Evolutionary conservation across 2,797 vertebrate species (phyloP).

Genomic region (Cynodonichthys magdalenae): DNA sequence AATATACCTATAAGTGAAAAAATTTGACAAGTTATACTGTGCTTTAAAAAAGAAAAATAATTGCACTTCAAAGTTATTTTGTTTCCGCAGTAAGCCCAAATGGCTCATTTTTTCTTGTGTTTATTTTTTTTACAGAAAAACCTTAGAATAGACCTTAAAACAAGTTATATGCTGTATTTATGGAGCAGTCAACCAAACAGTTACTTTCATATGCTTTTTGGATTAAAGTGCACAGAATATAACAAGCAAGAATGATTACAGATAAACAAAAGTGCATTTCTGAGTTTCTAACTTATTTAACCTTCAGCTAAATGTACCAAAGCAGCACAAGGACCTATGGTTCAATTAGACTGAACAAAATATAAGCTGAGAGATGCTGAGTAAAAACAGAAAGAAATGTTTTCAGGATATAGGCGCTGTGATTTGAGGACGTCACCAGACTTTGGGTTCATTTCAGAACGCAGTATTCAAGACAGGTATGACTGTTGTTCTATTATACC

Average conservation of each 20-base stretch:
- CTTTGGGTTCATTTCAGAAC: background rate
- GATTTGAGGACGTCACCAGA: background rate
- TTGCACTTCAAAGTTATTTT: background rate
- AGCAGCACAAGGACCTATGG: slow-evolving; percentile 16
- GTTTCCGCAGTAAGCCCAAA: background rate
- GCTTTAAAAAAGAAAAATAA: slow-evolving; percentile 3
- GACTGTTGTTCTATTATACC: background rate
- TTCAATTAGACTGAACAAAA: background rate
- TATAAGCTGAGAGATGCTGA: background rate
- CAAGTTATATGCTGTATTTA: background rate
- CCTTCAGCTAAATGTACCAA: slow-evolving; percentile 19
- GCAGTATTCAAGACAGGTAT: background rate
- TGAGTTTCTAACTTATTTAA: slow-evolving; percentile 33
- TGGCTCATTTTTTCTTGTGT: background rate
- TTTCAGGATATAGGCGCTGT: too few relatives aligned
- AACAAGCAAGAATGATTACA: background rate
- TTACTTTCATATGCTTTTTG: background rate
- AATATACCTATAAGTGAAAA: background rate
- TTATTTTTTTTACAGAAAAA: background rate
- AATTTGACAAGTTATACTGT: background rate
- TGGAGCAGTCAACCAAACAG: background rate
- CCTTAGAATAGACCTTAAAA: background rate
- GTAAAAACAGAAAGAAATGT: too few relatives aligned
- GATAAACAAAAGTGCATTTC: slow-evolving; percentile 2
- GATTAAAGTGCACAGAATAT: background rate